Conservation (phyloP, 2,113 vertebrate genomes). For the Carassius auratus region DNA sequence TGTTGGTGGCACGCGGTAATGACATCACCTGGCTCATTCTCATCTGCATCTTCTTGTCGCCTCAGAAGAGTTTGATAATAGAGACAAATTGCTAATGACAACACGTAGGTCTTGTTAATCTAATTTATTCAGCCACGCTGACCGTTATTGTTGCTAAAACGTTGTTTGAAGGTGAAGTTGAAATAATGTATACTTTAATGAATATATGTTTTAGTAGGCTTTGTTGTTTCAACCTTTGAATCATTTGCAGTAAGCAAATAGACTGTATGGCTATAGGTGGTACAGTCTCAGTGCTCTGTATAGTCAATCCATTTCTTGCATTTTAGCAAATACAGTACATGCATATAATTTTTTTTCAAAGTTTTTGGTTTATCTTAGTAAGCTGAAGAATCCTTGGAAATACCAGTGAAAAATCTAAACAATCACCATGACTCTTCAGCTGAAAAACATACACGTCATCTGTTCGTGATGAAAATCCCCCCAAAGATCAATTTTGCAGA, state of each 20-base stretch:
- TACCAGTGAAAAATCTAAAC: neutral
- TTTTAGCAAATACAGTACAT: neutral
- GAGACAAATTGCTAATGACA: neutral
- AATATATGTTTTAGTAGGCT: neutral
- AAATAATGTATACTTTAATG: neutral
- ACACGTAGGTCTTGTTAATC: neutral
- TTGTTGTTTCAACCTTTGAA: neutral
- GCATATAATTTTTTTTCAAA: neutral
- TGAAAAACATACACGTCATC: neutral
- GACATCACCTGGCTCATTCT: neutral
- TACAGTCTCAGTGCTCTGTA: neutral
- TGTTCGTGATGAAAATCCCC: neutral
- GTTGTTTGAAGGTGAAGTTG: neutral
- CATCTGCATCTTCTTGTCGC: neutral
- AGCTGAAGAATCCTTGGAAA: neutral
- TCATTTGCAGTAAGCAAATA: neutral
- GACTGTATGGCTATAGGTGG: neutral
- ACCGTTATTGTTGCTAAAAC: neutral
- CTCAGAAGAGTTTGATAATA: neutral
- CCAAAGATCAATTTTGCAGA: neutral
- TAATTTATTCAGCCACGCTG: neutral
- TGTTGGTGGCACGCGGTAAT: too few species aligned
- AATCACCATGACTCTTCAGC: conserved; percentile 1
- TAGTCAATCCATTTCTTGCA: neutral
- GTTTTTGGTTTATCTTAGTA: neutral